A percentile compares a stretch with the other conserved stretches of the same genome.
Conservation (phyloP, 2,797 vertebrate species). For the Mareca penelope region DNA sequence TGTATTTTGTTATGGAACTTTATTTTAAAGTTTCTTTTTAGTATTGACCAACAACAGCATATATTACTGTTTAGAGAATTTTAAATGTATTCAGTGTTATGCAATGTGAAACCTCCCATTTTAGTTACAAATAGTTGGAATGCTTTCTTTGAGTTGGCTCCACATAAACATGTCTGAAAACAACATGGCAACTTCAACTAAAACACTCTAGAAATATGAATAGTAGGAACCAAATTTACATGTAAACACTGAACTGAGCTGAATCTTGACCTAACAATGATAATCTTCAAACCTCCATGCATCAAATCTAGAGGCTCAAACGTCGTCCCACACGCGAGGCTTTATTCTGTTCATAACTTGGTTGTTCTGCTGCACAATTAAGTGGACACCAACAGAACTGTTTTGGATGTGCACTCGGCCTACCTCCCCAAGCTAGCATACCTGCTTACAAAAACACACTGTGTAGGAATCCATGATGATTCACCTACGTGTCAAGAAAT, state of each 20-base stretch:
- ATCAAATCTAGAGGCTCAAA: neutral
- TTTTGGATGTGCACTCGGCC: neutral
- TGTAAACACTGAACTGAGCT: neutral
- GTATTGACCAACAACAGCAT: neutral
- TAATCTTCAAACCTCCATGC: neutral
- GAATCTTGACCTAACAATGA: neutral
- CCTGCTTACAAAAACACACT: neutral
- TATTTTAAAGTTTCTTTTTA: neutral
- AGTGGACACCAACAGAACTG: neutral
- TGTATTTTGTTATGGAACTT: neutral
- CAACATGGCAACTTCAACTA: neutral
- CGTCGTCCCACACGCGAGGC: neutral
- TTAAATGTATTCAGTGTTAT: neutral
- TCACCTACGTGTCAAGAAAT: neutral
- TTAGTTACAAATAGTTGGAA: neutral
- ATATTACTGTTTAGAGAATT: neutral
- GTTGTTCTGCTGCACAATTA: neutral
- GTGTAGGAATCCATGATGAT: neutral
- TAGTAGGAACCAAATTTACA: neutral
- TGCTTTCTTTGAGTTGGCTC: neutral
- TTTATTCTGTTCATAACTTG: neutral
- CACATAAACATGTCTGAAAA: neutral
- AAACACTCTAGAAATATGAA: neutral
- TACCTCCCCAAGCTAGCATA: neutral
- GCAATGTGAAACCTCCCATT: neutral